A percentile compares a stretch with the other conserved stretches of the same genome.
Evolutionary conservation across 2,888 invertebrate genomes (phyloP).

Genomic region (Eilema griseolum): DNA sequence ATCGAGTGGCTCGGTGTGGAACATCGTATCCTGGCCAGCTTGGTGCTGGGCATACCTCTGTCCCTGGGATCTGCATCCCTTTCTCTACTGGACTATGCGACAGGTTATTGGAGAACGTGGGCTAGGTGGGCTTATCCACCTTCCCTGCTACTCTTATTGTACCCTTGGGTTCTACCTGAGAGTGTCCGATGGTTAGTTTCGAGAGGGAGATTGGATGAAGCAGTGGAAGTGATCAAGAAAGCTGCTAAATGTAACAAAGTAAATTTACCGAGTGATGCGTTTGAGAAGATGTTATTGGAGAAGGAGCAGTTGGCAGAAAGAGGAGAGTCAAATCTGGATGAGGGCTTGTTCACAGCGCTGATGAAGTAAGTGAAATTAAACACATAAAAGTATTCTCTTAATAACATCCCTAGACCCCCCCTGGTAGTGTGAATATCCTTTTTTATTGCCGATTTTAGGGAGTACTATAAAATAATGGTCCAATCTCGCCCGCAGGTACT

Average conservation of each 20-base stretch:
- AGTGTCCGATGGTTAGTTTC: slow-evolving; percentile 92
- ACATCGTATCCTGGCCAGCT: slow-evolving; percentile 90
- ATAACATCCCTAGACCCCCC: no score
- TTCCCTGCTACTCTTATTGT: slow-evolving; percentile 88
- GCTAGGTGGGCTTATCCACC: slow-evolving; percentile 91
- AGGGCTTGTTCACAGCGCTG: slow-evolving; percentile 71
- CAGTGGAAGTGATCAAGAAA: slow-evolving; percentile 86
- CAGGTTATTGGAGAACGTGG: slow-evolving; percentile 90
- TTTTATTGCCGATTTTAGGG: no score
- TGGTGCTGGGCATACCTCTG: slow-evolving; percentile 90
- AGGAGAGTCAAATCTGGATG: slow-evolving; percentile 63
- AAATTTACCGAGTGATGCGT: slow-evolving; percentile 78
- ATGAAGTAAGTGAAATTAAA: slow-evolving; percentile 63
- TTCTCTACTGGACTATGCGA: slow-evolving; percentile 89
- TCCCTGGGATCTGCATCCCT: slow-evolving; percentile 90
- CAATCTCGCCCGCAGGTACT: slow-evolving; percentile 61
- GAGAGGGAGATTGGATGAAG: slow-evolving; percentile 88
- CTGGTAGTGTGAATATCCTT: no score
- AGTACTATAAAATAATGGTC: no score
- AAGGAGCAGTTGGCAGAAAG: slow-evolving; percentile 64
- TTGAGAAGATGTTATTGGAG: slow-evolving; percentile 73
- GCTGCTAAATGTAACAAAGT: slow-evolving; percentile 88
- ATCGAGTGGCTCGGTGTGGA: slow-evolving; percentile 93
- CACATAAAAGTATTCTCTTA: neutral
- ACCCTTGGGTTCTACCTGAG: slow-evolving; percentile 91